Percentiles rank a stretch among this genome's conserved stretches.
Evolutionary conservation across 2,113 vertebrate species (phyloP).

Genomic region (Raphicerus campestris): DNA sequence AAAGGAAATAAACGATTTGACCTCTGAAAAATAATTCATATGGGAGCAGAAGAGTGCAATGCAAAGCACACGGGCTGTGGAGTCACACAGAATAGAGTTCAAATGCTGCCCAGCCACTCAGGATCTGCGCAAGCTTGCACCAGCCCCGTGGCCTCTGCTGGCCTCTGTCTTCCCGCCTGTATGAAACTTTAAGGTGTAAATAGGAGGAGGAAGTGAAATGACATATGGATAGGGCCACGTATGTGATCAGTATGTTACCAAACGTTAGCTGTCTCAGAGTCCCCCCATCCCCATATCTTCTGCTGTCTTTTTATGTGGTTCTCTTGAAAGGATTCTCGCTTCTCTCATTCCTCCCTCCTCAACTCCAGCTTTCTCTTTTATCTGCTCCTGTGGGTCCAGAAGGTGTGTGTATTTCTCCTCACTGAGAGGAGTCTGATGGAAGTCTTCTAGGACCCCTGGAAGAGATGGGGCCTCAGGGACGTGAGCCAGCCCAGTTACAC

Average conservation of each 20-base stretch:
- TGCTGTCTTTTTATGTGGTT: neutral
- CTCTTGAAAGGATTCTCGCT: neutral
- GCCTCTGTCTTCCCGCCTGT: neutral
- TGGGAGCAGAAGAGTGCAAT: neutral
- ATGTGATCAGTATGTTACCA: neutral
- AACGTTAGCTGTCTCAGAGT: neutral
- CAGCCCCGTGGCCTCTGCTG: neutral
- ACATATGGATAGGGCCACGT: neutral
- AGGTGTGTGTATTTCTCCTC: neutral
- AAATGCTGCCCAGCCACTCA: neutral
- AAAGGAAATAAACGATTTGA: neutral
- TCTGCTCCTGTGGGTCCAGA: neutral
- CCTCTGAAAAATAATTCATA: neutral
- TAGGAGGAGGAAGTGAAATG: neutral
- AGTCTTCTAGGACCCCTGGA: neutral
- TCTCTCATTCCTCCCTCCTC: neutral
- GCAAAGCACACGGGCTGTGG: neutral
- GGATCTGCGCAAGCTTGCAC: neutral
- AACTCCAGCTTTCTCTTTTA: neutral
- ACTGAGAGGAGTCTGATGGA: neutral
- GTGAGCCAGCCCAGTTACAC: neutral
- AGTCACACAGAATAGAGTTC: neutral
- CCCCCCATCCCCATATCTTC: neutral
- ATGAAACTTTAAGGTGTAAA: neutral
- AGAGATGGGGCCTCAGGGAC: neutral